Percentiles rank a stretch among this genome's conserved stretches.
These are phyloP conservation scores for Montipora efflorescens DNA, from an alignment of 64 coral and sea anemone genomes.

Conservation along the genomic window DNA sequence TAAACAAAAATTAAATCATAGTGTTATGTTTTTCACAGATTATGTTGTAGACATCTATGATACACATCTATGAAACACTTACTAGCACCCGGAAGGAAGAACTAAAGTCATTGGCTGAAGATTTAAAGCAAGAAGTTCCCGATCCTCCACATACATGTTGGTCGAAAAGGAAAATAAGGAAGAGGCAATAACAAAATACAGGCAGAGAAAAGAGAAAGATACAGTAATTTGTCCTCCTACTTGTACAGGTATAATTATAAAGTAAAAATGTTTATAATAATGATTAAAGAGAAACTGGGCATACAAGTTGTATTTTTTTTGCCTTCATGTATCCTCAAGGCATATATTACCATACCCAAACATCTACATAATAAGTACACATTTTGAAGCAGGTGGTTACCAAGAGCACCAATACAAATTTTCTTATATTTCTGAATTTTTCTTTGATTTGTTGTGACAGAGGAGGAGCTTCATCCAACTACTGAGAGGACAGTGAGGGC, in stretches of 20 bases:
- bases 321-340: neutral
- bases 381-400: neutral
- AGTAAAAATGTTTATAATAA: neutral
- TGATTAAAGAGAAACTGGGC: neutral
- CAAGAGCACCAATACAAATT: neutral
- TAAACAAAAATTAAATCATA: neutral
- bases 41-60: conserved; percentile 50
- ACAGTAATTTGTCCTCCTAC: conserved; percentile 54
- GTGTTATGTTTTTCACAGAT: conserved; percentile 1
- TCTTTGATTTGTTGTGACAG: conserved; percentile 45
- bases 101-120: conserved; percentile 23
- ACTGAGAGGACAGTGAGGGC: neutral
- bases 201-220: conserved; percentile 45
- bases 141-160: conserved; percentile 40
- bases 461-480: conserved; percentile 1
- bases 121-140: conserved; percentile 28
- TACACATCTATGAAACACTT: conserved; percentile 18
- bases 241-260: conserved; percentile 19
- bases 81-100: conserved; percentile 16
- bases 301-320: neutral
- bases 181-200: conserved; percentile 43
- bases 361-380: conserved; percentile 14
- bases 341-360: neutral
- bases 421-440: conserved; percentile 17
- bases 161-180: conserved; percentile 24